Evolutionary conservation across 2,797 vertebrate species (phyloP).

Genomic region (Graptemys geographica): DNA sequence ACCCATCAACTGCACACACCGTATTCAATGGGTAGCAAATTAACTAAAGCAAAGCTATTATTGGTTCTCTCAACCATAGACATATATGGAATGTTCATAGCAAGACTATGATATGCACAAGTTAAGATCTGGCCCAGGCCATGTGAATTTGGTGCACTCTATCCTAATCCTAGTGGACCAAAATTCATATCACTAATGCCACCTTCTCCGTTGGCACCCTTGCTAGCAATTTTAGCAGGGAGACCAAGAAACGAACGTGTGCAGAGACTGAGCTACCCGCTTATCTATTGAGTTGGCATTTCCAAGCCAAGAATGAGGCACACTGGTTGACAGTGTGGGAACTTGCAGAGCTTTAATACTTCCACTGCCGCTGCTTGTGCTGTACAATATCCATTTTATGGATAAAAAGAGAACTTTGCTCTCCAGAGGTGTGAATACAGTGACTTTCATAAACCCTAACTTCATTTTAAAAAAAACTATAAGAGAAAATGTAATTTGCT

Average conservation of each 20-base stretch:
- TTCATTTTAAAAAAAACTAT: constrained; percentile 70
- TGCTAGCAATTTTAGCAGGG: not conserved
- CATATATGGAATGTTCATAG: not conserved
- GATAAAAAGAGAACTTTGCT: constrained; percentile 60
- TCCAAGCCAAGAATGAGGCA: not conserved
- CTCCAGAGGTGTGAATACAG: constrained; percentile 59
- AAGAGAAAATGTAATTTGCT: constrained; percentile 74
- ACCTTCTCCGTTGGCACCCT: not conserved
- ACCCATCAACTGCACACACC: not conserved
- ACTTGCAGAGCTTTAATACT: constrained; percentile 56
- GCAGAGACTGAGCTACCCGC: not conserved
- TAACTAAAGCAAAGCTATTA: not conserved
- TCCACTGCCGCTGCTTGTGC: constrained; percentile 57
- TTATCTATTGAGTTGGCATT: not conserved
- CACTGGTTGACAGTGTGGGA: not conserved
- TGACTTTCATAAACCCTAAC: constrained; percentile 73
- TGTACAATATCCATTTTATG: constrained; percentile 69
- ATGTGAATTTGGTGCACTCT: not conserved
- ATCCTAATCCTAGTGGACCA: not conserved
- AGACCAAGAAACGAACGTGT: not conserved
- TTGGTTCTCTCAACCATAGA: not conserved
- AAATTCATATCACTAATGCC: not conserved
- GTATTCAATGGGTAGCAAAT: not conserved
- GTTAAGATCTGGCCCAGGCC: not conserved
- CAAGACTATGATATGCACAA: not conserved